phyloP scores from a whole-genome alignment of 2,113 vertebrate genomes.

The Dromiciops gliroides region DNA sequence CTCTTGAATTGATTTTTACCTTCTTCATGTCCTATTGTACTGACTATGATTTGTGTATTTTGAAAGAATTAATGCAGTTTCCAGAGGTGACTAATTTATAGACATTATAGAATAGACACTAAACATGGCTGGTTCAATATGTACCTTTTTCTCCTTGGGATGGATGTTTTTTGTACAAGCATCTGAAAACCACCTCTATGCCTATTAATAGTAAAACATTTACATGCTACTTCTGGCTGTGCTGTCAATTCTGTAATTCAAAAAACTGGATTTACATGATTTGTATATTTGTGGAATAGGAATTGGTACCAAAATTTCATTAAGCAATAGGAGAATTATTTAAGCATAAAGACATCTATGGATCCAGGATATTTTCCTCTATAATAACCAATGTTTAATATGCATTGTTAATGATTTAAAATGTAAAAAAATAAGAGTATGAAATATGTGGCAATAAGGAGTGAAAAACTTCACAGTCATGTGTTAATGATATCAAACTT shows the following conservation, averaged over 20 bases:
- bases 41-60: background rate
- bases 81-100: constrained; percentile 29
- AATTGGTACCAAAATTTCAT: background rate
- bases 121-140: constrained; percentile 1
- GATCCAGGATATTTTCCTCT: background rate
- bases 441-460: constrained; percentile 15
- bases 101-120: constrained; percentile 6
- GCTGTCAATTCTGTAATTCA: background rate
- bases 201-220: constrained; percentile 6
- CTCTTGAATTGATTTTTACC: constrained; percentile 9
- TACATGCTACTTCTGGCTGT: background rate
- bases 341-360: background rate
- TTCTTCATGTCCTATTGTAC: constrained; percentile 20
- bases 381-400: background rate
- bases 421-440: constrained; percentile 11
- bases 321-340: constrained; percentile 2
- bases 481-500: background rate
- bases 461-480: background rate
- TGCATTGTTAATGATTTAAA: constrained; percentile 13
- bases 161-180: background rate
- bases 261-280: constrained; percentile 6
- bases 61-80: constrained; percentile 31
- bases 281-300: background rate
- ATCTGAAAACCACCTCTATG: background rate
- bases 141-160: background rate